Evolutionary conservation across 2,797 vertebrate genomes (phyloP).

Genomic region (Lacerta agilis): DNA sequence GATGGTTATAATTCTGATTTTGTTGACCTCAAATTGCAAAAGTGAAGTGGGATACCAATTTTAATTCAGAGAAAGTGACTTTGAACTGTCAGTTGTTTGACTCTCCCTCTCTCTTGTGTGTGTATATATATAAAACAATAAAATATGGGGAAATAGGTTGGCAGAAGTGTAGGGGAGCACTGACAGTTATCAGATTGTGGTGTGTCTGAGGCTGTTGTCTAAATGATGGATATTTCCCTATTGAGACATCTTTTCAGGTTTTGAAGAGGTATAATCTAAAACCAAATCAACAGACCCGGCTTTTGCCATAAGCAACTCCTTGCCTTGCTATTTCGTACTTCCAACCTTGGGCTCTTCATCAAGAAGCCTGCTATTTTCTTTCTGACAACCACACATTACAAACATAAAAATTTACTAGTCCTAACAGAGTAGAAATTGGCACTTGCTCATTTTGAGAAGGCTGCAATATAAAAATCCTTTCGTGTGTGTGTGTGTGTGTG

Average conservation of each 20-base stretch:
- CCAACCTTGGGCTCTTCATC: conserved; percentile 20
- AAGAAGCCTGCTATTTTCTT: conserved; percentile 57
- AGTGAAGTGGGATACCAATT: neutral
- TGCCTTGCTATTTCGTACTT: conserved; percentile 12
- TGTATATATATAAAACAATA: neutral
- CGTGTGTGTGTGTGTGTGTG: too few relatives aligned
- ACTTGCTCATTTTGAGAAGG: neutral
- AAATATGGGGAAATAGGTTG: conserved; percentile 64
- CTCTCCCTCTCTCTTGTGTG: too few relatives aligned
- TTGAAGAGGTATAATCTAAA: conserved; percentile 58
- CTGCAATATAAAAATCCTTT: neutral
- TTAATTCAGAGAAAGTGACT: too few relatives aligned
- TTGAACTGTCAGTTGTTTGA: neutral
- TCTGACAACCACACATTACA: conserved; percentile 53
- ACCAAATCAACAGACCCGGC: conserved; percentile 30
- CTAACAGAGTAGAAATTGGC: conserved; percentile 53
- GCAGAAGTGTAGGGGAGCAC: conserved; percentile 64
- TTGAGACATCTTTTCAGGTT: conserved; percentile 61
- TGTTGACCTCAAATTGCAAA: neutral
- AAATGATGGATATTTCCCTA: conserved; percentile 65
- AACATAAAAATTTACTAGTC: conserved; percentile 48
- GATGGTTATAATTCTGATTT: neutral
- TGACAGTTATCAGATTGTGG: conserved; percentile 73
- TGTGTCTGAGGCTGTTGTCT: conserved; percentile 66
- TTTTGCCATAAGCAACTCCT: conserved; percentile 48